These are phyloP conservation scores for Octodon degus DNA, from an alignment of 2,113 vertebrate species.

Conservation along the genomic window DNA sequence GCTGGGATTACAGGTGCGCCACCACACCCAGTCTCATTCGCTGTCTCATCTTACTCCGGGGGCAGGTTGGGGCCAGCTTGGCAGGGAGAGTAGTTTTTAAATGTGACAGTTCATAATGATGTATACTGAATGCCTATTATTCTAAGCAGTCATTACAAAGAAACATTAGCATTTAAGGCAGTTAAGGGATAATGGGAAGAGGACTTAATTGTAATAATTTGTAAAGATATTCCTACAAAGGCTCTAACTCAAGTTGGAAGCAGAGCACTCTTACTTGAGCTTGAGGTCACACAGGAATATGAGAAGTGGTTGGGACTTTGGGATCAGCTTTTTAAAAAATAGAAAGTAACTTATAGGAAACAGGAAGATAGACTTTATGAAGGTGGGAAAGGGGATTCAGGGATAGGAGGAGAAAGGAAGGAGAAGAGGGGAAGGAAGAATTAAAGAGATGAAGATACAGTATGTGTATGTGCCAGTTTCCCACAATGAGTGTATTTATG, in stretches of 20 bases:
- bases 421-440: background rate
- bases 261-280: conserved; percentile 35
- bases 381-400: background rate
- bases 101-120: background rate
- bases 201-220: background rate
- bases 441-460: background rate
- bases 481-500: background rate
- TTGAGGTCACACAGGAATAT: conserved; percentile 29
- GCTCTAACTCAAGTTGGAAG: background rate
- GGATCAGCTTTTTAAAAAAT: background rate
- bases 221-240: background rate
- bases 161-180: background rate
- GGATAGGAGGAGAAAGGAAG: background rate
- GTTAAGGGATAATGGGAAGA: background rate
- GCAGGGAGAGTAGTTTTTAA: conserved; percentile 25
- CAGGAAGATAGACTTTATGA: background rate
- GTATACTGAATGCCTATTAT: background rate
- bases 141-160: conserved; percentile 30
- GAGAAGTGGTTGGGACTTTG: background rate
- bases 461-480: background rate
- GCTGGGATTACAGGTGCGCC: too few species aligned
- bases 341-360: background rate
- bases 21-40: too few species aligned
- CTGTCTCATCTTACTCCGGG: too few species aligned
- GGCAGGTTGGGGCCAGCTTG: too few species aligned